Conservation (phyloP, 2,888 invertebrate genomes). For the Strigamia maritima region DNA sequence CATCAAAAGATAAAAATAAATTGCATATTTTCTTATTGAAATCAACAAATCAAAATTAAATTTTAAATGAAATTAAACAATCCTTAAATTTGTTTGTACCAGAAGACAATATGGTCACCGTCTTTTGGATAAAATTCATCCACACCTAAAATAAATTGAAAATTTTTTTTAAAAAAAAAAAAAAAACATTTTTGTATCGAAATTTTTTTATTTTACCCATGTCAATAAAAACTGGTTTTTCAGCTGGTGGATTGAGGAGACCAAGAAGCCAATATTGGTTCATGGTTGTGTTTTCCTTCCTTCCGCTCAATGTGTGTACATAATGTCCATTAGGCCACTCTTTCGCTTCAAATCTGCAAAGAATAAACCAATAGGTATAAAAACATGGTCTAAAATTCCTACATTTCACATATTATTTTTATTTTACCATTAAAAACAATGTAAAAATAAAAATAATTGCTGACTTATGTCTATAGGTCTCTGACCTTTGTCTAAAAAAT, state of each 20-base stretch:
- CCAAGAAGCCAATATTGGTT: conserved; percentile 88
- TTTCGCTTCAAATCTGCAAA: conserved; percentile 71
- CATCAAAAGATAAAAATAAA: too few species aligned
- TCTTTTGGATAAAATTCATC: conserved; percentile 82
- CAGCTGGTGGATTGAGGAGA: conserved; percentile 54
- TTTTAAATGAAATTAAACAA: conserved; percentile 41
- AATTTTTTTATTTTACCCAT: conserved; percentile 33
- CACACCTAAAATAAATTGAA: conserved; percentile 64
- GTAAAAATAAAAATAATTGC: too few species aligned
- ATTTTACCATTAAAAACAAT: too few species aligned
- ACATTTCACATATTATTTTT: too few species aligned
- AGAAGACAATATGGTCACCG: conserved; percentile 83
- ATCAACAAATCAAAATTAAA: neutral
- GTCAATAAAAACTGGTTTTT: conserved; percentile 40
- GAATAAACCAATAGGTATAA: conserved; percentile 44
- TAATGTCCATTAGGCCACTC: conserved; percentile 92
- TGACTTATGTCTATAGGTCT: too few species aligned
- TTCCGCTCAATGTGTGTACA: conserved; percentile 78
- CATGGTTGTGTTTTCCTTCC: conserved; percentile 74
- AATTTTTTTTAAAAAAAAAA: conserved; percentile 26
- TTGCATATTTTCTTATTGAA: too few species aligned
- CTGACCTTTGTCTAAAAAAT: too few species aligned
- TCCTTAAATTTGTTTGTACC: conserved; percentile 80
- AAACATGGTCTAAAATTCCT: too few species aligned
- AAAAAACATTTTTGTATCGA: neutral